Evolutionary conservation across 2,113 vertebrate genomes (phyloP).

Genomic region (Apteryx owenii): DNA sequence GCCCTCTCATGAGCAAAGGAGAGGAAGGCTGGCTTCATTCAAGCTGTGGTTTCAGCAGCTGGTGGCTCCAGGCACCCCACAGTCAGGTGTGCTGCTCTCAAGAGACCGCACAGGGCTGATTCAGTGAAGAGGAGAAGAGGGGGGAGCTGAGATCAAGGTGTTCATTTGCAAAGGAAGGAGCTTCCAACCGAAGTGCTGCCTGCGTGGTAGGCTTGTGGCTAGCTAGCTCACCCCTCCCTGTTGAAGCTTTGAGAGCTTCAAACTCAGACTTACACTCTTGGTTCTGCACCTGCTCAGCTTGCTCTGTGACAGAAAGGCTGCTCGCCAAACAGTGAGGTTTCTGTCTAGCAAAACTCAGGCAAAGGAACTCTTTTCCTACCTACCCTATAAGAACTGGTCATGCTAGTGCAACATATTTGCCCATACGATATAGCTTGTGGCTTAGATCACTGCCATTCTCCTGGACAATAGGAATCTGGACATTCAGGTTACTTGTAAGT

Average conservation of each 20-base stretch:
- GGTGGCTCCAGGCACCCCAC: neutral
- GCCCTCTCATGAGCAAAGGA: neutral
- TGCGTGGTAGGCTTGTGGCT: neutral
- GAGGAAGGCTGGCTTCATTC: neutral
- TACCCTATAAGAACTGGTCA: too few relatives aligned
- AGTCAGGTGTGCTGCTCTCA: neutral
- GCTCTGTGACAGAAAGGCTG: accelerated
- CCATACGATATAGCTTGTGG: too few relatives aligned
- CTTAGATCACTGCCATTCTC: too few relatives aligned
- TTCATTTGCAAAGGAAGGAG: slow-evolving; percentile 33
- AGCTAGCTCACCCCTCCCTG: neutral
- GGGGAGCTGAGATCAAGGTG: slow-evolving; percentile 18
- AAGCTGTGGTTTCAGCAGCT: slow-evolving; percentile 42
- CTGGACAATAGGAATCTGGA: too few relatives aligned
- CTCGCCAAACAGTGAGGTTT: accelerated
- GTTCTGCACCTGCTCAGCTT: neutral
- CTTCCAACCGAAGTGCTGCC: slow-evolving; percentile 18
- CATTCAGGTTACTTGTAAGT: too few relatives aligned
- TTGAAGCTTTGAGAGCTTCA: accelerated
- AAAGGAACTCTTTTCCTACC: neutral
- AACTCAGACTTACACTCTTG: accelerated
- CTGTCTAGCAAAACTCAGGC: accelerated
- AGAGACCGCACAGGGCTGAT: neutral
- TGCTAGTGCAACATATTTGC: too few relatives aligned
- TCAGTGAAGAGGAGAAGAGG: neutral